Evolutionary conservation across 2,113 vertebrate species (phyloP).

Genomic region (Neogobius melanostomus): DNA sequence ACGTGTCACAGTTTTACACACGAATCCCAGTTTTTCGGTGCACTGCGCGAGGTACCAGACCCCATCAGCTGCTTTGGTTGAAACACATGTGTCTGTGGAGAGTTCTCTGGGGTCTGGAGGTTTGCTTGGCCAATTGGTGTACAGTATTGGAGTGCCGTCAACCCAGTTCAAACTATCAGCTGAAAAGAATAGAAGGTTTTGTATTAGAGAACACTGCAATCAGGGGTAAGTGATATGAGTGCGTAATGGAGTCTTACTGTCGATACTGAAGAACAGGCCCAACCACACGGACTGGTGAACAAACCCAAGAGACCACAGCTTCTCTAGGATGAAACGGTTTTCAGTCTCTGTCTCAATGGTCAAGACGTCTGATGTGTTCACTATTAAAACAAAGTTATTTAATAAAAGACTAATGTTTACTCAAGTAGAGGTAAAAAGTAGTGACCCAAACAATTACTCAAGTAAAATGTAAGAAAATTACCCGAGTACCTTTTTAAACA

Average conservation of each 20-base stretch:
- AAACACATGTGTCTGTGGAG: conserved; percentile 77
- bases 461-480: too few species aligned
- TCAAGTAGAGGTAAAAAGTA: too few species aligned
- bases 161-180: conserved; percentile 81
- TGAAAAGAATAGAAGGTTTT: conserved; percentile 51
- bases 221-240: not conserved
- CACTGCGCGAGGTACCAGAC: conserved; percentile 83
- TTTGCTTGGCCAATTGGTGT: conserved; percentile 85
- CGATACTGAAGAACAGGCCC: conserved; percentile 77
- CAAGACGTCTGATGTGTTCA: conserved; percentile 82
- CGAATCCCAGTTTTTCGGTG: conserved; percentile 80
- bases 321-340: conserved; percentile 85
- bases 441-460: too few species aligned
- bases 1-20: conserved; percentile 89
- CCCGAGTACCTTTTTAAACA: too few species aligned
- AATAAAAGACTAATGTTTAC: not conserved
- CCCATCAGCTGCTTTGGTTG: conserved; percentile 78
- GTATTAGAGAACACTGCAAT: not conserved
- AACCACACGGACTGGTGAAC: conserved; percentile 85
- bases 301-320: conserved; percentile 78
- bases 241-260: conserved; percentile 78
- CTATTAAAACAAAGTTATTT: conserved; percentile 36
- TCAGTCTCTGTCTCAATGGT: conserved; percentile 86
- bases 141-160: conserved; percentile 82
- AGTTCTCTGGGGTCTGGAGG: conserved; percentile 73